These are phyloP conservation scores for Habropoda laboriosa DNA, from an alignment of 1,140 invertebrate genomes.

Conservation along the genomic window DNA sequence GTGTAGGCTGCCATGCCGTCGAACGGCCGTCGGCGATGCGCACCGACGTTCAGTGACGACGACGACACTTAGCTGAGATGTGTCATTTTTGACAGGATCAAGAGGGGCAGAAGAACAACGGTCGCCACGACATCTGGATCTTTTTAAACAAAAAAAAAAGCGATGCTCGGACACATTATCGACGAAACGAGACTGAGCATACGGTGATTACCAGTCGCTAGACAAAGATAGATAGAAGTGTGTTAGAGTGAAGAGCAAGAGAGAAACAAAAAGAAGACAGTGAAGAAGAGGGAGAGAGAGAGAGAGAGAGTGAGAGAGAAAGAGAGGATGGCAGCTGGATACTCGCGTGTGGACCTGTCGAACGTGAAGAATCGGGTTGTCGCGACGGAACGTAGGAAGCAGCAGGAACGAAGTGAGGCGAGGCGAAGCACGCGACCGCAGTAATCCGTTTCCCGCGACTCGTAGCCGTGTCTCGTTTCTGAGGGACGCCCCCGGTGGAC, in stretches of 20 bases:
- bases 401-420: conserved; percentile 11
- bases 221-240: not conserved
- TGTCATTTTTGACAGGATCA: not conserved
- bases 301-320: conserved; percentile 1
- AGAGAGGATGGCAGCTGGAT: conserved; percentile 28
- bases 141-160: no score
- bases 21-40: conserved; percentile 36
- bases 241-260: not conserved
- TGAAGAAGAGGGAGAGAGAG: not conserved
- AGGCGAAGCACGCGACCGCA: conserved; percentile 22
- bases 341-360: conserved; percentile 14
- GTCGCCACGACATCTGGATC: conserved; percentile 35
- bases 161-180: conserved; percentile 11
- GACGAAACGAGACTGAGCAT: not conserved
- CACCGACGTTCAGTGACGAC: conserved; percentile 30
- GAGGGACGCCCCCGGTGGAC: not conserved
- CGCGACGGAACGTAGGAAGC: conserved; percentile 19
- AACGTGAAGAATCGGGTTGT: conserved; percentile 34
- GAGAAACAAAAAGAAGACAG: not conserved
- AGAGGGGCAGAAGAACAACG: not conserved
- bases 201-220: conserved; percentile 20
- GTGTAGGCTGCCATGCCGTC: conserved; percentile 38
- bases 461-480: conserved; percentile 9
- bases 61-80: conserved; percentile 40
- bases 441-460: conserved; percentile 18